Percentiles rank a stretch among this genome's conserved stretches.
Conservation (phyloP, 2,797 vertebrate species). For the Chelon auratus region DNA sequence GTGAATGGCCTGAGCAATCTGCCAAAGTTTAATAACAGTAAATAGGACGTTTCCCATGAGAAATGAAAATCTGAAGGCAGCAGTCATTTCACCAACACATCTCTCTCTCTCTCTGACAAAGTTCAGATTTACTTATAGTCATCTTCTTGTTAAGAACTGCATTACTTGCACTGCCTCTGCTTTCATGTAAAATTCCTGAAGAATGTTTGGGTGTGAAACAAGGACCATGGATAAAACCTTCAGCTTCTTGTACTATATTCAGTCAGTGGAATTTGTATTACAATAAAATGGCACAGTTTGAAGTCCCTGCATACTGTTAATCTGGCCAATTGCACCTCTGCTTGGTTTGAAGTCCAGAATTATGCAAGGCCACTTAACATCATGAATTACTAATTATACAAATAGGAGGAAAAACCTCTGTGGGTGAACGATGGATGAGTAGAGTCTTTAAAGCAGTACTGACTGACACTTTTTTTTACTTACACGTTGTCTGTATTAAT, state of each 20-base stretch:
- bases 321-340: too few species aligned
- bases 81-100: constrained; percentile 28
- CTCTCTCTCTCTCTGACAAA: constrained; percentile 15
- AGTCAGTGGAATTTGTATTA: background rate
- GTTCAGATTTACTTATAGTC: constrained; percentile 23
- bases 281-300: background rate
- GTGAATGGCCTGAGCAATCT: constrained; percentile 65
- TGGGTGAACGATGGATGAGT: too few species aligned
- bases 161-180: constrained; percentile 1
- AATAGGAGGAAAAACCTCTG: constrained; percentile 1
- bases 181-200: background rate
- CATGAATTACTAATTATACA: constrained; percentile 14
- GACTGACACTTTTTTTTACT: background rate
- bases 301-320: background rate
- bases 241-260: background rate
- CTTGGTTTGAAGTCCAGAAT: background rate
- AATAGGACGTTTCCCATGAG: constrained; percentile 70
- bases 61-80: constrained; percentile 49
- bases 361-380: background rate
- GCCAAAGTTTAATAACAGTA: constrained; percentile 68
- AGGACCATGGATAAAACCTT: constrained; percentile 6
- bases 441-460: too few species aligned
- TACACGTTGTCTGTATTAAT: background rate
- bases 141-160: background rate
- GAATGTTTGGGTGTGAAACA: constrained; percentile 1